Evolutionary conservation across 2,113 vertebrate genomes (phyloP), one percentile per base, ranked within the genome.

Genomic region (Urocolius indicus): DNA sequence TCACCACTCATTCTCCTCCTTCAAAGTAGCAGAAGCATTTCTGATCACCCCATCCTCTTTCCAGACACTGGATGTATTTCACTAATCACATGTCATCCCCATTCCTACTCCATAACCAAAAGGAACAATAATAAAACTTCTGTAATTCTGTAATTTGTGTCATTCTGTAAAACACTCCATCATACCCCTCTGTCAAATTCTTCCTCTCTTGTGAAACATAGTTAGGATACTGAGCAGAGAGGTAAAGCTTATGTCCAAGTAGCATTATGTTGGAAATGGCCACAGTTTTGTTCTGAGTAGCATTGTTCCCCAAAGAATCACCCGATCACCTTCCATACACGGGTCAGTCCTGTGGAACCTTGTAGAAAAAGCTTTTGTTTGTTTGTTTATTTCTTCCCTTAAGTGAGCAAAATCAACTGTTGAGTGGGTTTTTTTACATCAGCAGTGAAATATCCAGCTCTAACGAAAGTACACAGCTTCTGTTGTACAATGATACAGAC

Each of bases 361-460:
- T 69, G 66, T 20, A 69, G 36, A 14, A 72, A 88, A 43, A 15
- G 2, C 4, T 4, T 3, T 4, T 24, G 32, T n/a, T 41, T 32
- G 32, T 36, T 17, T 63, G 6, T 21, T 76, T 55, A 12, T 66
- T 16, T 38, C 57, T 54, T 23, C 3, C 2, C 16, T 22, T 10
- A 51, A 5, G 2, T 41, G 6, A 0, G 1, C 57, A 65, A 58
- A 26, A 69, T 84, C n/a, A 68, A 61, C 6, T 0, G 0, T 22
- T 48, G 21, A 6, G 24, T n/a, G 2, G 14, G 7, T n/a, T 66
- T 34, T 84, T n/a, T 27, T 49, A 24, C 0, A 0, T 38, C 65
- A 65, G 52, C 36, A n/a, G 21, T 29, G 30, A 4, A 23, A 73
- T 29, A 73, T 22, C 19, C 24, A 69, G 1, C 43, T 80, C 19